A percentile compares a stretch with the other conserved stretches of the same genome.
Conservation (phyloP, 2,888 invertebrate genomes). For the Vandiemenella viatica region DNA sequence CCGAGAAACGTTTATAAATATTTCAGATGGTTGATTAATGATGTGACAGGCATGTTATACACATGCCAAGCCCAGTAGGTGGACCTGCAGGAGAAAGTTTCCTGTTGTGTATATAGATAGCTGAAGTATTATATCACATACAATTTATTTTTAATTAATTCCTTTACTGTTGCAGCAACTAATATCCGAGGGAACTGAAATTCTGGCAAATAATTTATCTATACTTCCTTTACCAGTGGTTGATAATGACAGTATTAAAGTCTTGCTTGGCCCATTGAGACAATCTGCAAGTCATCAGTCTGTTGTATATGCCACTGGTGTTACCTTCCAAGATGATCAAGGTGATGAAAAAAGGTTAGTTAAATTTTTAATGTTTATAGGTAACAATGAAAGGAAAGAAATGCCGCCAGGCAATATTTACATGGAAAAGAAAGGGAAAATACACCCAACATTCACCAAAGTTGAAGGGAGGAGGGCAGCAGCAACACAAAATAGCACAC, state of each 20-base stretch:
- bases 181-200: conserved; percentile 22
- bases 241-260: conserved; percentile 48
- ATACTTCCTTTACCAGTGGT: conserved; percentile 62
- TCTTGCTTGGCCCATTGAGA: conserved; percentile 45
- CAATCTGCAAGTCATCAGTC: conserved; percentile 20
- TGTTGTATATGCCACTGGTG: conserved; percentile 21
- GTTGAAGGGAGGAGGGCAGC: too few species aligned
- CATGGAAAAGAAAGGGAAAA: too few species aligned
- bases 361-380: too few species aligned
- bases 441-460: too few species aligned
- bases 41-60: too few species aligned
- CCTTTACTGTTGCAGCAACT: conserved; percentile 16
- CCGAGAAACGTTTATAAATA: too few species aligned
- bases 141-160: neutral
- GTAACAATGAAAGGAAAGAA: too few species aligned
- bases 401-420: too few species aligned
- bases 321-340: conserved; percentile 14
- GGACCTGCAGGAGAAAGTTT: too few species aligned
- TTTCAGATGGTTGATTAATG: too few species aligned
- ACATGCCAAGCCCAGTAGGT: too few species aligned
- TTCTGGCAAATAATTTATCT: conserved; percentile 30
- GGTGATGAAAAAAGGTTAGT: neutral
- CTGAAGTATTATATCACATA: neutral
- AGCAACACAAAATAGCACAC: too few species aligned
- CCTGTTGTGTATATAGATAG: neutral